These are phyloP conservation scores for Paracanthobrama guichenoti DNA, from an alignment of 2,113 vertebrate species.

Conservation along the genomic window DNA sequence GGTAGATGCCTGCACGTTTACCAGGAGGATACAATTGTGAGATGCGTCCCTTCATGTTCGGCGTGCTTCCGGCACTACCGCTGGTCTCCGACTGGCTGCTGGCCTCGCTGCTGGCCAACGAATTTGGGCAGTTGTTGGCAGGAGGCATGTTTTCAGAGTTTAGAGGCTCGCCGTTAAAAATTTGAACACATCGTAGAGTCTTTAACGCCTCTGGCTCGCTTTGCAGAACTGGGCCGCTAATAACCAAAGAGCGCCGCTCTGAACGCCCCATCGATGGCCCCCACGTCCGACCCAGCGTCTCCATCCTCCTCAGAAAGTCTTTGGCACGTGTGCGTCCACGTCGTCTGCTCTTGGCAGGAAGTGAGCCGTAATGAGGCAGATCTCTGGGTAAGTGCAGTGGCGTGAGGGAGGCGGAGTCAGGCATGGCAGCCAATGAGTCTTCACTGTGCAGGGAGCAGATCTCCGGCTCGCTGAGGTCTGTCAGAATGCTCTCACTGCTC, in stretches of 20 bases:
- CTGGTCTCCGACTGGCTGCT: constrained; percentile 73
- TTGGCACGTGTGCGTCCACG: constrained; percentile 83
- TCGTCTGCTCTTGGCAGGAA: constrained; percentile 82
- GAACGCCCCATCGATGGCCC: constrained; percentile 74
- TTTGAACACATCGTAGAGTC: constrained; percentile 81
- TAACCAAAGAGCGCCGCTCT: constrained; percentile 74
- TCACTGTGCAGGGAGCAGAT: constrained; percentile 91
- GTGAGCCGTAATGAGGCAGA: constrained; percentile 69
- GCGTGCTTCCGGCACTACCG: constrained; percentile 64
- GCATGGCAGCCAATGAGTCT: constrained; percentile 74
- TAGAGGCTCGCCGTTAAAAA: constrained; percentile 72
- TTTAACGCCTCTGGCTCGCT: constrained; percentile 83
- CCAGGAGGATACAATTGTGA: constrained; percentile 74
- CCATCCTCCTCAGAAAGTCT: constrained; percentile 91
- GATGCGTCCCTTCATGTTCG: constrained; percentile 68
- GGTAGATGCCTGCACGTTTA: constrained; percentile 90
- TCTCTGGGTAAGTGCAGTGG: constrained; percentile 74
- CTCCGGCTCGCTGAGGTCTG: constrained; percentile 91
- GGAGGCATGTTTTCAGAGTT: constrained; percentile 46
- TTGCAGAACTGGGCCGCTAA: constrained; percentile 85
- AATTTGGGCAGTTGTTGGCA: constrained; percentile 28
- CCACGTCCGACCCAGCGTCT: constrained; percentile 82
- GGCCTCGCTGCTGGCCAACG: constrained; percentile 68
- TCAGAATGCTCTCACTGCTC: constrained; percentile 93
- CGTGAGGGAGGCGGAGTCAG: constrained; percentile 72